Evolutionary conservation across 1,140 invertebrate genomes (phyloP).

Genomic region (Euschistus heros): DNA sequence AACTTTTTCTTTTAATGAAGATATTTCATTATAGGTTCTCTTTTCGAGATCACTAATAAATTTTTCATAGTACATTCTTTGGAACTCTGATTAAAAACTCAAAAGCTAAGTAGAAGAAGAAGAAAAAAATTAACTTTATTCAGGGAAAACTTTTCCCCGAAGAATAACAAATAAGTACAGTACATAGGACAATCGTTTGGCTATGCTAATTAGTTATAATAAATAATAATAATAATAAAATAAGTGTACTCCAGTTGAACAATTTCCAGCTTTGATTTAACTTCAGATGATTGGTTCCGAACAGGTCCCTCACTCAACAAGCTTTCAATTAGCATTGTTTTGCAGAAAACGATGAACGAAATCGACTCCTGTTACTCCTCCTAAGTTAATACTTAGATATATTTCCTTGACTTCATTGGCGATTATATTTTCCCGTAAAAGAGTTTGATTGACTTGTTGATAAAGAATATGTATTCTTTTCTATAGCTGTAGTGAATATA

Average conservation of each 20-base stretch:
- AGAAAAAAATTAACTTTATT: too few relatives aligned
- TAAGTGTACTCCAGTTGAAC: constrained; percentile 91
- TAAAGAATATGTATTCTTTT: too few relatives aligned
- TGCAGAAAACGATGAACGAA: constrained; percentile 94
- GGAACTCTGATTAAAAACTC: constrained; percentile 92
- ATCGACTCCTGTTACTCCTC: constrained; percentile 86
- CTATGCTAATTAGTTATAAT: too few relatives aligned
- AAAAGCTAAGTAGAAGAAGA: constrained; percentile 93
- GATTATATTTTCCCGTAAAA: too few relatives aligned
- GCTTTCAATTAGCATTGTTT: constrained; percentile 95
- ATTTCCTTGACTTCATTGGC: too few relatives aligned
- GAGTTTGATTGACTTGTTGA: too few relatives aligned
- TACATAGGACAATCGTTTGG: too few relatives aligned
- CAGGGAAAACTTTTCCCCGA: too few relatives aligned
- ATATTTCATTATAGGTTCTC: constrained; percentile 39
- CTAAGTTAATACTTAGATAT: too few relatives aligned
- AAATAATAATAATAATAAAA: too few relatives aligned
- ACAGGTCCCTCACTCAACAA: constrained; percentile 68
- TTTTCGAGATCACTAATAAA: constrained; percentile 53
- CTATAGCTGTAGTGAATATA: too few relatives aligned
- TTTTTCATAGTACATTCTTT: constrained; percentile 87
- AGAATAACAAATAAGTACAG: too few relatives aligned
- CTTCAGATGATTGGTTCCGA: constrained; percentile 38
- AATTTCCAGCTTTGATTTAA: constrained; percentile 83
- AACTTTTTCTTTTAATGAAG: constrained; percentile 43